These are phyloP conservation scores for Dipodomys stephensi DNA, from an alignment of 2,113 vertebrate genomes.

Conservation along the genomic window DNA sequence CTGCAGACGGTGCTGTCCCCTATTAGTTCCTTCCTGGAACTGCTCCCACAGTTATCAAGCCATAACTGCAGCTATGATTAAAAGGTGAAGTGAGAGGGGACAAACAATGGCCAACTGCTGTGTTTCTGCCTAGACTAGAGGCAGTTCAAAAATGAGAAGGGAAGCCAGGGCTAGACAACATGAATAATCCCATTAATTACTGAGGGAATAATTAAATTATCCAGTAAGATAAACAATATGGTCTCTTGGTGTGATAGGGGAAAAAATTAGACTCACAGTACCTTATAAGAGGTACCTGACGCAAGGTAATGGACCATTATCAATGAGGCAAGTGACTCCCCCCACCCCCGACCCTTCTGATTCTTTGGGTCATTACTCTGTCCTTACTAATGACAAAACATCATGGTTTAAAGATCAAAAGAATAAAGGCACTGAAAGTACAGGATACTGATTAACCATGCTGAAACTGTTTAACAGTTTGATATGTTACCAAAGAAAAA, in stretches of 20 bases:
- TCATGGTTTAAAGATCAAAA: slow-evolving; percentile 50
- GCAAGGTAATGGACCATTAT: slow-evolving; percentile 52
- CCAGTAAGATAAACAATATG: slow-evolving; percentile 67
- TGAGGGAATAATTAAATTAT: slow-evolving; percentile 39
- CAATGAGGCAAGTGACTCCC: background rate
- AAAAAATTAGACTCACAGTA: slow-evolving; percentile 45
- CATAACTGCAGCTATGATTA: background rate
- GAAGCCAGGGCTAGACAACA: slow-evolving; percentile 64
- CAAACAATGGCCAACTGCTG: background rate
- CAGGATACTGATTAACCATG: slow-evolving; percentile 66
- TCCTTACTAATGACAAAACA: slow-evolving; percentile 59
- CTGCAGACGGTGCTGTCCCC: no score
- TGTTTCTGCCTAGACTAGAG: slow-evolving; percentile 48
- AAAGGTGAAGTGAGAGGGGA: background rate
- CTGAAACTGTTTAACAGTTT: slow-evolving; percentile 69
- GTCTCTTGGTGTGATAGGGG: background rate
- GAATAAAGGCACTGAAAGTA: slow-evolving; percentile 65
- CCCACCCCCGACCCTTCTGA: slow-evolving; percentile 23
- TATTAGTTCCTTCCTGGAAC: no score
- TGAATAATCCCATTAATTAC: slow-evolving; percentile 61
- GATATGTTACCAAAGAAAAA: slow-evolving; percentile 5
- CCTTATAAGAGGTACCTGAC: slow-evolving; percentile 47
- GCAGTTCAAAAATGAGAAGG: slow-evolving; percentile 23
- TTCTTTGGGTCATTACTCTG: background rate
- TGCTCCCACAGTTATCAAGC: no score